Conservation (phyloP, 2,888 invertebrate genomes). For the Ochropleura leucogaster region DNA sequence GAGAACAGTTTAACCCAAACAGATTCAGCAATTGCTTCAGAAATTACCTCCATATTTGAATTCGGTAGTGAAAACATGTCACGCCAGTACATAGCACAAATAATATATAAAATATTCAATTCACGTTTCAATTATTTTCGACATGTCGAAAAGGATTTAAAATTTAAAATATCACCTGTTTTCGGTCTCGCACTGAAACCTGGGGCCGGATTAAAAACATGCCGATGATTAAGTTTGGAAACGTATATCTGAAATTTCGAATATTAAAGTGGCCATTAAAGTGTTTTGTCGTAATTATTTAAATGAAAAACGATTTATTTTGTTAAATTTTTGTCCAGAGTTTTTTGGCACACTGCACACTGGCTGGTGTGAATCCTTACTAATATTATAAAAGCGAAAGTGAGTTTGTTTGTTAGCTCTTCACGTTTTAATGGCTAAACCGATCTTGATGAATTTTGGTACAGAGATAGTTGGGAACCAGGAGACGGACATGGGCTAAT, state of each 20-base stretch:
- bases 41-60: slow-evolving; percentile 36
- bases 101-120: slow-evolving; percentile 58
- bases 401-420: too few species aligned
- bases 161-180: slow-evolving; percentile 65
- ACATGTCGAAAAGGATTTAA: slow-evolving; percentile 59
- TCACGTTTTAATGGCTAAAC: too few species aligned
- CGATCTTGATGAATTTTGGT: too few species aligned
- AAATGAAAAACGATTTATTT: slow-evolving; percentile 1
- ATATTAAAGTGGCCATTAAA: slow-evolving; percentile 22
- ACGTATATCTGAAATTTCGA: slow-evolving; percentile 33
- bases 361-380: background rate
- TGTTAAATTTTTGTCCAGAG: background rate
- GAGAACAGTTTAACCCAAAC: background rate
- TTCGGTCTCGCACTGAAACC: slow-evolving; percentile 30
- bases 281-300: slow-evolving; percentile 34
- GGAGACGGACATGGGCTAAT: too few species aligned
- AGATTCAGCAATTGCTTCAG: slow-evolving; percentile 3
- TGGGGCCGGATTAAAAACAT: slow-evolving; percentile 53
- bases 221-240: slow-evolving; percentile 38
- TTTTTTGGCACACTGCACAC: background rate
- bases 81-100: slow-evolving; percentile 34
- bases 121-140: slow-evolving; percentile 64
- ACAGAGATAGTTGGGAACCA: too few species aligned
- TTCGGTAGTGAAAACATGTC: slow-evolving; percentile 42
- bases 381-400: too few species aligned